Conservation (phyloP, 64 coral and sea anemone species). For the Astreopora myriophthalma region DNA sequence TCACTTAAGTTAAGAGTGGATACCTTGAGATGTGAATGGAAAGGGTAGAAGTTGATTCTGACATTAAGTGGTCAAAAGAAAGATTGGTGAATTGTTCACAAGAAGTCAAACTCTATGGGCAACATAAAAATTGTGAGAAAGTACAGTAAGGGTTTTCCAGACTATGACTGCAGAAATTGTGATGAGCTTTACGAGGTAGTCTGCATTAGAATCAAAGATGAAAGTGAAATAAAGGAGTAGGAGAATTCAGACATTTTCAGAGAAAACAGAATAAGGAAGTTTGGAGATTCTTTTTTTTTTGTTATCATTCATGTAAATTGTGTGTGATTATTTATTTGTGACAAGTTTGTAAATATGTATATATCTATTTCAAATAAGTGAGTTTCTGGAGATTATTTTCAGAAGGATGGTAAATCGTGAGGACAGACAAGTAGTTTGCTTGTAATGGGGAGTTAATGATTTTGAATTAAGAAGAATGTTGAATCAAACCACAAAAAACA, state of each 20-base stretch:
- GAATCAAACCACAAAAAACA: neutral
- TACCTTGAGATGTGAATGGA: too few relatives aligned
- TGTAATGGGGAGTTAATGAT: neutral
- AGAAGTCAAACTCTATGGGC: too few relatives aligned
- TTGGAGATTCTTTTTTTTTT: neutral
- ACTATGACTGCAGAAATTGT: too few relatives aligned
- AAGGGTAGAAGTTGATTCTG: neutral
- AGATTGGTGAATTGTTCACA: neutral
- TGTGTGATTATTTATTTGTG: constrained; percentile 94
- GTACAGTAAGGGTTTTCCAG: too few relatives aligned
- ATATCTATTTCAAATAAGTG: constrained; percentile 75
- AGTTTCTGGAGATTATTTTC: constrained; percentile 92
- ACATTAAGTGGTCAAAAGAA: too few relatives aligned
- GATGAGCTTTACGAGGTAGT: too few relatives aligned
- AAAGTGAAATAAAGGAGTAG: neutral
- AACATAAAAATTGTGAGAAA: too few relatives aligned
- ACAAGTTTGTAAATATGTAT: constrained; percentile 92
- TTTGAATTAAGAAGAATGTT: neutral
- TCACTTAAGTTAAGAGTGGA: neutral
- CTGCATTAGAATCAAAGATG: neutral
- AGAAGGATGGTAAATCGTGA: neutral
- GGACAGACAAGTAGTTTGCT: neutral
- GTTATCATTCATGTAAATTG: neutral
- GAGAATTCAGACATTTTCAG: too few relatives aligned
- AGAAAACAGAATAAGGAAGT: neutral